phyloP scores from a whole-genome alignment of 2,888 invertebrate species.

The Myopa tessellatipennis region DNA sequence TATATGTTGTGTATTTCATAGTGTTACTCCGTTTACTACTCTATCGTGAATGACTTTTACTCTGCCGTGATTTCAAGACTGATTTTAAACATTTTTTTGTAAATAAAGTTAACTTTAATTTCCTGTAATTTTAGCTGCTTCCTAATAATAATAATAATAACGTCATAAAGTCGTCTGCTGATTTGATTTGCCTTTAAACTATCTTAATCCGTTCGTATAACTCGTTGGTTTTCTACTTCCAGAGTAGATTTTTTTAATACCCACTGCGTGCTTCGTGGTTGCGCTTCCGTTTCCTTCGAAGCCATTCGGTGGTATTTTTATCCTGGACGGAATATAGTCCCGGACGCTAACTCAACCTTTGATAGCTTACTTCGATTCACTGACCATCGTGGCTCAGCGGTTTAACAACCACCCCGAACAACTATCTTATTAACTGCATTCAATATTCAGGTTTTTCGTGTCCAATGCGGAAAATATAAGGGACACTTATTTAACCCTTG shows the following conservation, averaged over 20 bases:
- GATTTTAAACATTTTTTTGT: too few species aligned
- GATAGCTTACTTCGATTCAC: not conserved
- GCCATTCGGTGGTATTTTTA: constrained; percentile 3
- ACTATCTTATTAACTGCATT: constrained; percentile 47
- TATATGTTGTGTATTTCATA: too few species aligned
- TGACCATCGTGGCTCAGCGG: not conserved
- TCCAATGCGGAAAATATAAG: constrained; percentile 40
- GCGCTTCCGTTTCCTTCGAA: constrained; percentile 50
- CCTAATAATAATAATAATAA: too few species aligned
- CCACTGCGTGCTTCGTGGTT: constrained; percentile 14
- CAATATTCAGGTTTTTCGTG: constrained; percentile 49
- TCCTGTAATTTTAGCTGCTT: too few species aligned
- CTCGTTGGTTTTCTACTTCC: not conserved
- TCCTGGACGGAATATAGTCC: not conserved
- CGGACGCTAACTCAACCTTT: not conserved
- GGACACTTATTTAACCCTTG: constrained; percentile 33
- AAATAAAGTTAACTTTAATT: too few species aligned
- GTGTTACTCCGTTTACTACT: too few species aligned
- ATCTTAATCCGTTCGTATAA: not conserved
- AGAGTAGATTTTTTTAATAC: not conserved
- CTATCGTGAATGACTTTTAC: too few species aligned
- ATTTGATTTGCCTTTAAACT: too few species aligned
- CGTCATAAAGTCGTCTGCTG: too few species aligned
- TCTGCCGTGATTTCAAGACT: too few species aligned
- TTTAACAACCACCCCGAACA: not conserved